These are phyloP conservation scores for Atherinosoma microstoma DNA, from an alignment of 2,797 vertebrate species.

Conservation along the genomic window DNA sequence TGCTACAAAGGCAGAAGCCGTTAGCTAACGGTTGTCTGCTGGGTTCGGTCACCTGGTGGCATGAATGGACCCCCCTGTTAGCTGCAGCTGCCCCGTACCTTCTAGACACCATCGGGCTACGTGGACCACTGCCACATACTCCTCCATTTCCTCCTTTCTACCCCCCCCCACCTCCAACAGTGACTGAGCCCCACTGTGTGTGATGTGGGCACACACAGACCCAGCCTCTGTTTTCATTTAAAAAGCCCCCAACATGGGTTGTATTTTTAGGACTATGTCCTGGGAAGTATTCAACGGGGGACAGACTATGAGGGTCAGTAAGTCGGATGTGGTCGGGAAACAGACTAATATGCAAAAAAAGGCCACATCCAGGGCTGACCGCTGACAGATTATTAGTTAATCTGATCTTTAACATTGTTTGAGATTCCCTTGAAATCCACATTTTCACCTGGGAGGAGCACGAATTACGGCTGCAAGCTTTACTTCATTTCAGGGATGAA, in stretches of 20 bases:
- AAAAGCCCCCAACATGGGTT: constrained; percentile 57
- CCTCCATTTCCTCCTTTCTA: constrained; percentile 45
- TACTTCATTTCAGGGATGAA: not conserved
- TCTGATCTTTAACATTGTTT: not conserved
- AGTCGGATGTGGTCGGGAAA: constrained; percentile 11
- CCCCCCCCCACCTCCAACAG: constrained; percentile 37
- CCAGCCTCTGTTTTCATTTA: constrained; percentile 64
- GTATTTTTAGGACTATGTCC: constrained; percentile 62
- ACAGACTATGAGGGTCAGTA: constrained; percentile 4
- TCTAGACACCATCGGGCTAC: constrained; percentile 46
- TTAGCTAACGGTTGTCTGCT: constrained; percentile 32
- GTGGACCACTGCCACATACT: constrained; percentile 73
- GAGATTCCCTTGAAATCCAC: not conserved
- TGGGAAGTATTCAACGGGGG: constrained; percentile 67
- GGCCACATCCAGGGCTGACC: not conserved
- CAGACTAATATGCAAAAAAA: not conserved
- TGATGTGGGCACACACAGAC: constrained; percentile 64
- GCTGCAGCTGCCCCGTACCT: constrained; percentile 76
- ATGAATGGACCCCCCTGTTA: constrained; percentile 81
- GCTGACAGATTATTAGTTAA: not conserved
- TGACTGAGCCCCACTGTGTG: constrained; percentile 70
- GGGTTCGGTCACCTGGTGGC: constrained; percentile 78
- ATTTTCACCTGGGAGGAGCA: not conserved
- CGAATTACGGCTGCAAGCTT: no score
- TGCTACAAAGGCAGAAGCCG: constrained; percentile 37